phyloP scores from a whole-genome alignment of 1,140 invertebrate genomes.

The Trichogramma pretiosum region DNA sequence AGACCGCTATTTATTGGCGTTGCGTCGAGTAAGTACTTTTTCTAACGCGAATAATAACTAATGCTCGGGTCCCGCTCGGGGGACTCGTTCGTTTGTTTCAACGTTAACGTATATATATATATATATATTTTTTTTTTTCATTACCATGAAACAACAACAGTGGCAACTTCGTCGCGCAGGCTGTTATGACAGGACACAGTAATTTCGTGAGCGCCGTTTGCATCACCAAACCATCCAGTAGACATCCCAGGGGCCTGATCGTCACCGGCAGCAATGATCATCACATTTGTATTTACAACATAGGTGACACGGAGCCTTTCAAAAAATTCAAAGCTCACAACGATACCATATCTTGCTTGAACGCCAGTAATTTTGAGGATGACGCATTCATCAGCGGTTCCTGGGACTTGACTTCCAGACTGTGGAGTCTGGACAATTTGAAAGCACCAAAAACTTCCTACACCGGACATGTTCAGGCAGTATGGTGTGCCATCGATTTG shows the following conservation, averaged over 20 bases:
- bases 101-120: no score
- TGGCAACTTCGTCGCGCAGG: conserved; percentile 47
- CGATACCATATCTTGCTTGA: conserved; percentile 64
- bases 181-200: conserved; percentile 68
- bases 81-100: no score
- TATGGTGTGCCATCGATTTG: conserved; percentile 75
- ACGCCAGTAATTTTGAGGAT: conserved; percentile 42
- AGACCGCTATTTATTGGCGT: conserved; percentile 75
- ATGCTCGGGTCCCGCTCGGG: no score
- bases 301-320: conserved; percentile 51
- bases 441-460: conserved; percentile 45
- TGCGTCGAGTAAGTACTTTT: conserved; percentile 67
- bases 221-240: conserved; percentile 58
- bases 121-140: background rate
- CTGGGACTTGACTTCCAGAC: conserved; percentile 79
- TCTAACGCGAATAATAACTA: no score
- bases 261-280: conserved; percentile 85
- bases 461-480: conserved; percentile 77
- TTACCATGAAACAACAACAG: background rate
- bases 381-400: conserved; percentile 68
- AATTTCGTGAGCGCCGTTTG: conserved; percentile 79
- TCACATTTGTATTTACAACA: conserved; percentile 67
- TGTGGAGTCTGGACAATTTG: conserved; percentile 61
- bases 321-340: conserved; percentile 69
- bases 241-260: conserved; percentile 67